These are phyloP conservation scores for Acanthococcus lagerstroemiae DNA, from an alignment of 2,888 invertebrate genomes.

Conservation along the genomic window DNA sequence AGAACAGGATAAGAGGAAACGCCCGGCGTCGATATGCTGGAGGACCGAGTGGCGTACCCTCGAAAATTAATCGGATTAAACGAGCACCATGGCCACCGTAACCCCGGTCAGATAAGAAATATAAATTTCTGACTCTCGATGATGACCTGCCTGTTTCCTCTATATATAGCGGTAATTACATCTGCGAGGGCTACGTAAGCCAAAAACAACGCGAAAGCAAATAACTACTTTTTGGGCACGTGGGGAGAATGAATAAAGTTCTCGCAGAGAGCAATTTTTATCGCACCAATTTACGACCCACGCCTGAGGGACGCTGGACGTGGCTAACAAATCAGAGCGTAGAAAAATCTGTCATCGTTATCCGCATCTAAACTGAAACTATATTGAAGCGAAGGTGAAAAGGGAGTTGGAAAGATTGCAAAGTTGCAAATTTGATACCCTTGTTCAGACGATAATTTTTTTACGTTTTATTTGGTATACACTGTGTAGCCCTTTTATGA, in stretches of 20 bases:
- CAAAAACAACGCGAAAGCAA: background rate
- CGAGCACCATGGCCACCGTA: background rate
- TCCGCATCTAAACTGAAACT: too few relatives aligned
- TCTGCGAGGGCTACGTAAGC: background rate
- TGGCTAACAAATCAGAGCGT: too few relatives aligned
- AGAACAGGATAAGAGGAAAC: background rate
- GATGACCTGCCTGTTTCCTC: background rate
- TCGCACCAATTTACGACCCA: background rate
- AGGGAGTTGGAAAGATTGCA: too few relatives aligned
- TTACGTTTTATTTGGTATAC: too few relatives aligned
- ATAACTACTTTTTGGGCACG: background rate
- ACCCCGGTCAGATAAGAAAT: background rate
- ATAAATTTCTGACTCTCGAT: background rate
- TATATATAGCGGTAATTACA: background rate
- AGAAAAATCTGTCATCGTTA: too few relatives aligned
- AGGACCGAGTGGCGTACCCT: background rate
- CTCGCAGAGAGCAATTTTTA: background rate
- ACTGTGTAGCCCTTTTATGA: too few relatives aligned
- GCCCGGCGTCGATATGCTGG: background rate
- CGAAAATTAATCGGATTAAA: background rate
- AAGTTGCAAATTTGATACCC: too few relatives aligned
- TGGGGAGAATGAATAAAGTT: background rate
- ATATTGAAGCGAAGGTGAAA: too few relatives aligned
- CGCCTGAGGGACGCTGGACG: too few relatives aligned
- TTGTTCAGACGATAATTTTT: too few relatives aligned